Evolutionary conservation across 1,140 invertebrate genomes (phyloP).

Genomic region (Rhagoletis zephyria): DNA sequence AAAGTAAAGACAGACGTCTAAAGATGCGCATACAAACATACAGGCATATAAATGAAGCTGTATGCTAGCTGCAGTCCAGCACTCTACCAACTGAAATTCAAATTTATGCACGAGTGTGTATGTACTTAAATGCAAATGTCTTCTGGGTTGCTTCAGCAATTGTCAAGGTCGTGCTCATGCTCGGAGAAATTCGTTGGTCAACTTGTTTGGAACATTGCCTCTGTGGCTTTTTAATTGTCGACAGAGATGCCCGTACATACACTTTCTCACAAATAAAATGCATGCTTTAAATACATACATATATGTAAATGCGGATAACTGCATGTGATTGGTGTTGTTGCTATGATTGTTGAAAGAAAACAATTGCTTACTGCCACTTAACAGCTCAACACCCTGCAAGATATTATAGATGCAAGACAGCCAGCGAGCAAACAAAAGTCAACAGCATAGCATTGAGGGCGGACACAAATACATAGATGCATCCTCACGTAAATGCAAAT

Average conservation of each 20-base stretch:
- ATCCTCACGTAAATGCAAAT: too few species aligned
- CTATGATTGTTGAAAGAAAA: slow-evolving; percentile 9
- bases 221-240: slow-evolving; percentile 25
- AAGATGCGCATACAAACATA: not conserved
- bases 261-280: too few species aligned
- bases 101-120: slow-evolving; percentile 2
- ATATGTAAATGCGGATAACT: not conserved
- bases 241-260: not conserved
- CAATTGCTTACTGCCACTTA: slow-evolving; percentile 49
- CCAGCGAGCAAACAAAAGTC: not conserved
- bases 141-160: not conserved
- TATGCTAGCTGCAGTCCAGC: too few species aligned
- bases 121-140: not conserved
- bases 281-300: too few species aligned
- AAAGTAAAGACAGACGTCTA: not conserved
- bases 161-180: slow-evolving; percentile 9
- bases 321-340: not conserved
- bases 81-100: not conserved
- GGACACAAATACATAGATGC: not conserved
- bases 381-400: slow-evolving; percentile 38
- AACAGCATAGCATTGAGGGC: too few species aligned
- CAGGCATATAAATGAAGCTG: not conserved
- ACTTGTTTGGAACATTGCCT: not conserved
- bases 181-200: not conserved
- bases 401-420: slow-evolving; percentile 9